Percentiles rank a stretch among this genome's conserved stretches.
Evolutionary conservation across 2,888 invertebrate genomes (phyloP).

Genomic region (Napeogenes inachia): DNA sequence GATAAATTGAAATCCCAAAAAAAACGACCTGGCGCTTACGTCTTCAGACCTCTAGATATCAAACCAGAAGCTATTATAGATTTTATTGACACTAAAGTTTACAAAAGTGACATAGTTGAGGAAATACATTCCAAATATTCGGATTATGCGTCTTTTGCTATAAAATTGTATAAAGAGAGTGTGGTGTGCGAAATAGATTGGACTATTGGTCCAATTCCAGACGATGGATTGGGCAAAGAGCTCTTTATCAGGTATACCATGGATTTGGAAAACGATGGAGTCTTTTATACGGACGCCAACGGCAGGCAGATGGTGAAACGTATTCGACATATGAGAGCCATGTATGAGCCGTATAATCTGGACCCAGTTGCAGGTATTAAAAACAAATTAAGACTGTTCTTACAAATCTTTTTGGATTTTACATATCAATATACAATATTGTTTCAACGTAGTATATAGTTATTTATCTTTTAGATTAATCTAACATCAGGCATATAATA

Average conservation of each 20-base stretch:
- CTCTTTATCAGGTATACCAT: slow-evolving; percentile 86
- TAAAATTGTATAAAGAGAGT: slow-evolving; percentile 81
- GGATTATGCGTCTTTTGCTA: slow-evolving; percentile 85
- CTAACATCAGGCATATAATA: not conserved
- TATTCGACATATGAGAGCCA: slow-evolving; percentile 67
- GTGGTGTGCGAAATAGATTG: slow-evolving; percentile 85
- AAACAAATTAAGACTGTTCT: not conserved
- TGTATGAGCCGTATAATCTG: slow-evolving; percentile 36
- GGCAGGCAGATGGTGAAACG: slow-evolving; percentile 90
- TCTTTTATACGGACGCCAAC: slow-evolving; percentile 95
- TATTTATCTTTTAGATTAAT: not conserved
- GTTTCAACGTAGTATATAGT: not conserved
- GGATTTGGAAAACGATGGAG: slow-evolving; percentile 75
- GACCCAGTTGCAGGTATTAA: slow-evolving; percentile 46
- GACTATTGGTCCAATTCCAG: slow-evolving; percentile 86
- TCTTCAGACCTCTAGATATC: slow-evolving; percentile 79
- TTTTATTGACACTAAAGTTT: slow-evolving; percentile 33
- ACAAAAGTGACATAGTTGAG: slow-evolving; percentile 80
- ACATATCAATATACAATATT: not conserved
- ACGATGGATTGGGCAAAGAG: slow-evolving; percentile 85
- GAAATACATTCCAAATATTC: slow-evolving; percentile 82
- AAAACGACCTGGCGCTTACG: slow-evolving; percentile 91
- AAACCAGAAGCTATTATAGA: slow-evolving; percentile 36
- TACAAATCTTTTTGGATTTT: not conserved
- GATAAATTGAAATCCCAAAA: slow-evolving; percentile 72